Percentiles rank a stretch among this genome's conserved stretches.
Evolutionary conservation across 2,113 vertebrate genomes (phyloP).

Genomic region (Megaleporinus macrocephalus): DNA sequence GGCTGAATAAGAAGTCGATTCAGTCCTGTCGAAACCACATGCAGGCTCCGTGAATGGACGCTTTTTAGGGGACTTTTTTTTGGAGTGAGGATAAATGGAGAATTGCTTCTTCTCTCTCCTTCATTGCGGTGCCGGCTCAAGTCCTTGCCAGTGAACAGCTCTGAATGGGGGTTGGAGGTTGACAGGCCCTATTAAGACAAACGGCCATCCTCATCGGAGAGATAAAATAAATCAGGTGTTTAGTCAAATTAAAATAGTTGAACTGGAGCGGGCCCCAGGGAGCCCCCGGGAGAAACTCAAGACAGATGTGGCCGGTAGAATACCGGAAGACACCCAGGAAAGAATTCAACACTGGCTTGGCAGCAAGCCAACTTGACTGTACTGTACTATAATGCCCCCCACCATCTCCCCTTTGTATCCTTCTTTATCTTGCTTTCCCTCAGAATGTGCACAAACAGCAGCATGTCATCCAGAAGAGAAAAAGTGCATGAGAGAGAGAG

Average conservation of each 20-base stretch:
- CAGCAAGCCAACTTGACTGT: constrained; percentile 67
- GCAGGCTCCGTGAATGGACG: constrained; percentile 91
- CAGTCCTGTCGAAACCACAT: constrained; percentile 88
- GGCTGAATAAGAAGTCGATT: constrained; percentile 97
- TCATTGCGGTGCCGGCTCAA: constrained; percentile 80
- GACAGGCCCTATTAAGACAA: constrained; percentile 99
- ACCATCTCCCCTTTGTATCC: constrained; percentile 40
- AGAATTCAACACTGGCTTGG: constrained; percentile 74
- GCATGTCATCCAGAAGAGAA: constrained; percentile 70
- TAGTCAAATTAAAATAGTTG: constrained; percentile 99
- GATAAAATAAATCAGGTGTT: constrained; percentile 99
- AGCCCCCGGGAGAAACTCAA: constrained; percentile 93
- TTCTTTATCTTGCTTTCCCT: constrained; percentile 42
- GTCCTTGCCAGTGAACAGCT: constrained; percentile 92
- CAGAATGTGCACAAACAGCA: constrained; percentile 64
- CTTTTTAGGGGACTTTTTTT: constrained; percentile 89
- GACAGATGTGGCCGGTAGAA: constrained; percentile 96
- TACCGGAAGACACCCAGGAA: constrained; percentile 90
- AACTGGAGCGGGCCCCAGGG: constrained; percentile 95
- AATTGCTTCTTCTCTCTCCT: constrained; percentile 86
- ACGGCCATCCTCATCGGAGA: constrained; percentile 97
- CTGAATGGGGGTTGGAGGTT: constrained; percentile 95
- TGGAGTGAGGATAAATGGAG: constrained; percentile 88
- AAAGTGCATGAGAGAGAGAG: background rate
- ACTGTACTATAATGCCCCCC: constrained; percentile 55